Conservation (phyloP, 1,140 invertebrate species). For the Bombus superbus region DNA sequence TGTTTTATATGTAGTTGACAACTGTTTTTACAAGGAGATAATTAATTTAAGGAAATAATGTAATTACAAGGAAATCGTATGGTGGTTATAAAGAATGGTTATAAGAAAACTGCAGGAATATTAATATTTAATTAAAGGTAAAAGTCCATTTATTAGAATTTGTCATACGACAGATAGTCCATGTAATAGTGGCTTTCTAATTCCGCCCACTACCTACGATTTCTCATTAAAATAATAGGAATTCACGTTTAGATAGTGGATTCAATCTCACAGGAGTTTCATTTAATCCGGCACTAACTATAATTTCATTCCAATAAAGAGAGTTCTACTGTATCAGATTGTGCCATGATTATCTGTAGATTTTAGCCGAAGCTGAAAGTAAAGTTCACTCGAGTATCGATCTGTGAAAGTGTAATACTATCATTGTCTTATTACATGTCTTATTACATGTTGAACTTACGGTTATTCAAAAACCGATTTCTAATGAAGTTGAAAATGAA, state of each 20-base stretch:
- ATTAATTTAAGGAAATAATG: too few relatives aligned
- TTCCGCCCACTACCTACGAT: not conserved
- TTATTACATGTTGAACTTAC: not conserved
- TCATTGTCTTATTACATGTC: not conserved
- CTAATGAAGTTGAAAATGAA: not conserved
- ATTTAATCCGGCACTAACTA: not conserved
- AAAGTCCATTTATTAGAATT: not conserved
- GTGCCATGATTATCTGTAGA: not conserved
- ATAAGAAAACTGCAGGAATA: not conserved
- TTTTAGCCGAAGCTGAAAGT: not conserved
- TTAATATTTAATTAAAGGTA: not conserved
- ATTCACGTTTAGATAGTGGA: not conserved
- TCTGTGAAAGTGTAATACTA: not conserved
- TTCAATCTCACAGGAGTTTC: not conserved
- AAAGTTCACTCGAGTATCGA: not conserved
- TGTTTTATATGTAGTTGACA: not conserved
- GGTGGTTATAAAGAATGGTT: too few relatives aligned
- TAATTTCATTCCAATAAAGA: not conserved
- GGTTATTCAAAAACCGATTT: not conserved
- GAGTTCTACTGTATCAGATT: not conserved
- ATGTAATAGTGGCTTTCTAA: too few relatives aligned
- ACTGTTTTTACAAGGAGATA: not conserved
- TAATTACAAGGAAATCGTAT: not conserved
- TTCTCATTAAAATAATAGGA: not conserved
- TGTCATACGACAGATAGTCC: not conserved